Base-by-base conservation (phyloP, 2,113 vertebrate species). In the Ptilorrhoa leucosticta region DNA sequence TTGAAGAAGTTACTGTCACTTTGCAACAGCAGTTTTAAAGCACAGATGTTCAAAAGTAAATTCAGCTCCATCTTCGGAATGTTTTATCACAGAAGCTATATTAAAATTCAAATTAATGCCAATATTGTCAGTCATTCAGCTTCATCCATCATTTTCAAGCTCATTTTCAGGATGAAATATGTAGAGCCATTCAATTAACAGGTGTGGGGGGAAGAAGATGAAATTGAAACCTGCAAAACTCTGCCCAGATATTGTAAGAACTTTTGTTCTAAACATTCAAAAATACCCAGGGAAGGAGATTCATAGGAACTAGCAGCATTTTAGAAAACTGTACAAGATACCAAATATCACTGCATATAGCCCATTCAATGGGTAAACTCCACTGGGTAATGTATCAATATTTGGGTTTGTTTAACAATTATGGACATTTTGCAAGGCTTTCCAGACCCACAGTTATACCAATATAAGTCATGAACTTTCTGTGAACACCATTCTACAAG, bases 81-180 rank as follows among this genome's bases (percentile, higher is more conserved):
- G 24, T 35, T 75, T 87, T 75, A 82, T 30, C 47, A 79, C 70
- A 75, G 33, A 85, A 71, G n/a, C 4, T 24, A 13, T 14, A 70
- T 19, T 73, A 78, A 75, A 90, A 90, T 70, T 70, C 51, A 82
- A 75, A 58, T 42, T 40, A 76, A 72, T 64, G 26, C 31, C 17
- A 92, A 45, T 86, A 60, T 27, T 68, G 45, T 56, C 50, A 61
- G 51, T 51, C 65, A 45, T 73, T 81, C 45, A 73, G 40, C 42
- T 42, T 71, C 35, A 87, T 51, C n/a, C 2, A 5, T 31, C 64
- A 66, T 50, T 87, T 91, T 87, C 84, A 89, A 91, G 40, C 33
- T 89, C 22, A 50, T 86, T 85, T 94, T 91, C 60, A 91, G 50
- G 54, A 84, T 42, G 17, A 93, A 87, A 42, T 48, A 73, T 1